Conservation (phyloP, 2,113 vertebrate genomes). For the Gambusia holbrooki region DNA sequence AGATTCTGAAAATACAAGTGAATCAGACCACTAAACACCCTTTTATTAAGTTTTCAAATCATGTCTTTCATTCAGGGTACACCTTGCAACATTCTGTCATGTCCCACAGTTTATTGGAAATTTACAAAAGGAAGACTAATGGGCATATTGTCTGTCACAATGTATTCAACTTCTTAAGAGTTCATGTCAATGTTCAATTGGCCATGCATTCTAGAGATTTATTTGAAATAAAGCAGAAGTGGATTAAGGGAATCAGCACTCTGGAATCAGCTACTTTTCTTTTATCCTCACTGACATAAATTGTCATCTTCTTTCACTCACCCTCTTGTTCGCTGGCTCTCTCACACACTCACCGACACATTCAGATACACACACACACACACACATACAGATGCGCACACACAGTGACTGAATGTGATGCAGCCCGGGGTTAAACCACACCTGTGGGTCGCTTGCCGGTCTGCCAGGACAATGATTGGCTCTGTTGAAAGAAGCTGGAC, state of each 20-base stretch:
- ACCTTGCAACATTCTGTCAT: not conserved
- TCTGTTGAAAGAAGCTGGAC: conserved; percentile 74
- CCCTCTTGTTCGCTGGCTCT: conserved; percentile 33
- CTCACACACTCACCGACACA: conserved; percentile 3
- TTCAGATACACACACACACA: conserved; percentile 1
- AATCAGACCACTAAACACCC: not conserved
- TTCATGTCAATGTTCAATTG: not conserved
- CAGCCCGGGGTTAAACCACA: conserved; percentile 65
- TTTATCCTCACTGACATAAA: conserved; percentile 60
- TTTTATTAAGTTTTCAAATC: not conserved
- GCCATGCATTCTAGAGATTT: conserved; percentile 15
- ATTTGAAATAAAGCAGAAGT: conserved; percentile 30
- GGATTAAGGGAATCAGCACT: conserved; percentile 50
- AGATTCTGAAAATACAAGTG: not conserved
- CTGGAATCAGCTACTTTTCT: conserved; percentile 54
- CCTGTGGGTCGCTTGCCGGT: conserved; percentile 67
- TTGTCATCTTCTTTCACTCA: conserved; percentile 69
- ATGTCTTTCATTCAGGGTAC: not conserved
- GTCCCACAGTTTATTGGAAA: not conserved
- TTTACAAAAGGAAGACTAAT: not conserved
- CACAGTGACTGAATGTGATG: conserved; percentile 27
- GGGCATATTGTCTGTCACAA: not conserved
- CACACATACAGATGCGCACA: conserved; percentile 13
- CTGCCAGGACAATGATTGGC: conserved; percentile 78
- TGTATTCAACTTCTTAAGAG: not conserved